Percentiles rank a stretch among this genome's conserved stretches.
These are phyloP conservation scores for Cryptops parisi DNA, from an alignment of 2,888 invertebrate species.

Conservation along the genomic window DNA sequence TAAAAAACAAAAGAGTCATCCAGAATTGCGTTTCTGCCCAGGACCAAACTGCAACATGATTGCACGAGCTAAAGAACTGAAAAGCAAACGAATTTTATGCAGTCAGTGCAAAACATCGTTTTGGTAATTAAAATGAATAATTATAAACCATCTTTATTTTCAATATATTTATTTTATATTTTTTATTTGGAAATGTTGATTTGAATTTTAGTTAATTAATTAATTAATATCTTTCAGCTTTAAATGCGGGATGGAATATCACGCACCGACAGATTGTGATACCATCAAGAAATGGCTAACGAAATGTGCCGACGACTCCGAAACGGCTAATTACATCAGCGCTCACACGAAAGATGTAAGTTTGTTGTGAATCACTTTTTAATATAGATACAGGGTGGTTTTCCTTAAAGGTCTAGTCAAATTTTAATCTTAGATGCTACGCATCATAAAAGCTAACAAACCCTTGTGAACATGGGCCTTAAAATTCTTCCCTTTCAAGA, in stretches of 20 bases:
- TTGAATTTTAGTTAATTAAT: too few relatives aligned
- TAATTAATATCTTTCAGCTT: slow-evolving; percentile 46
- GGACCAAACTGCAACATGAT: slow-evolving; percentile 89
- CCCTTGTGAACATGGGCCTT: too few relatives aligned
- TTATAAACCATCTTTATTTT: too few relatives aligned
- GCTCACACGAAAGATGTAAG: slow-evolving; percentile 85
- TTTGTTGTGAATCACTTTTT: slow-evolving; percentile 8
- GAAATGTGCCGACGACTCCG: slow-evolving; percentile 99
- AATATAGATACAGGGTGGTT: too few relatives aligned
- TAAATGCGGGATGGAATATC: slow-evolving; percentile 91
- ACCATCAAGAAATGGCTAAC: slow-evolving; percentile 94
- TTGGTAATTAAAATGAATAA: slow-evolving; percentile 52
- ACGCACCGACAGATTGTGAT: slow-evolving; percentile 93
- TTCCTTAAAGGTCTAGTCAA: not conserved
- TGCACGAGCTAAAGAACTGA: slow-evolving; percentile 63
- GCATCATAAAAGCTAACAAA: too few relatives aligned
- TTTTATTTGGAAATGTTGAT: too few relatives aligned
- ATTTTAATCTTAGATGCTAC: not conserved
- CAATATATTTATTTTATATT: not conserved
- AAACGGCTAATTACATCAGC: slow-evolving; percentile 98
- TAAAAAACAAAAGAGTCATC: slow-evolving; percentile 33
- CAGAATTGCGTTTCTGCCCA: slow-evolving; percentile 63
- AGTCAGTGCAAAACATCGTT: slow-evolving; percentile 74
- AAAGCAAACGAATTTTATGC: slow-evolving; percentile 77
- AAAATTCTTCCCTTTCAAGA: too few relatives aligned